Base-by-base conservation (phyloP, 2,797 vertebrate genomes). In the Botia almorhae region DNA sequence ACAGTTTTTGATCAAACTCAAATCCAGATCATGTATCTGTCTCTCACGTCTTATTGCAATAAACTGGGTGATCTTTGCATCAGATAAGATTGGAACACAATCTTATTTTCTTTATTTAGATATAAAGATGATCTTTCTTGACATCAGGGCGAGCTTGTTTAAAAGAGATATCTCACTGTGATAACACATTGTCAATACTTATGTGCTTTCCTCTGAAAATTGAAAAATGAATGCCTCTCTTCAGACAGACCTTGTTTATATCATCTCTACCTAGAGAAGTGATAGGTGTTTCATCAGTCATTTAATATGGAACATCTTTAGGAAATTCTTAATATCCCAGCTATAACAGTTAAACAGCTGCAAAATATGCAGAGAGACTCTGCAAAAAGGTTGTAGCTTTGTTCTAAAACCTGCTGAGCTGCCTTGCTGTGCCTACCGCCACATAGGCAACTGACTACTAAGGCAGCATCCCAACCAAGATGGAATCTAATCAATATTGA, bases 281-380 rank as follows among this genome's bases (percentile, higher is more conserved):
- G 91, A 91, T 91, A 91, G 82, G 86, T 82, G 84, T 39, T 39
- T 39, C 6, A 93, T 91, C 90, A 93, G 91, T 92, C 89, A 71
- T 82, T 11, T 73, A 80, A 87, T 90, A 89, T 85, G 82, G 86
- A 88, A 90, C 89, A 88, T 90, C 90, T 90, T 6, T 71, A 70
- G 84, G 85, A 92, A 85, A 87, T 88, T 89, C 89, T 92, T 39
- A 39, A 39, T 39, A 7, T 39, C 6, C 36, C 36, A 39, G 36
- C 36, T 39, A 39, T 39, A 4, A 39, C 7, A 39, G 36, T 39
- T 39, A 39, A 39, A 39, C 36, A 39, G 36, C 36, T 39, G 36
- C 6, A 36, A 36, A 36, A 91, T 90, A 91, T 88, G 86, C 91
- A 53, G 78, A 87, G 88, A 90, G 89, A 87, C 68, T 26, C 23